Evolutionary conservation across 2,113 vertebrate genomes (phyloP).

Genomic region (Vombatus ursinus): DNA sequence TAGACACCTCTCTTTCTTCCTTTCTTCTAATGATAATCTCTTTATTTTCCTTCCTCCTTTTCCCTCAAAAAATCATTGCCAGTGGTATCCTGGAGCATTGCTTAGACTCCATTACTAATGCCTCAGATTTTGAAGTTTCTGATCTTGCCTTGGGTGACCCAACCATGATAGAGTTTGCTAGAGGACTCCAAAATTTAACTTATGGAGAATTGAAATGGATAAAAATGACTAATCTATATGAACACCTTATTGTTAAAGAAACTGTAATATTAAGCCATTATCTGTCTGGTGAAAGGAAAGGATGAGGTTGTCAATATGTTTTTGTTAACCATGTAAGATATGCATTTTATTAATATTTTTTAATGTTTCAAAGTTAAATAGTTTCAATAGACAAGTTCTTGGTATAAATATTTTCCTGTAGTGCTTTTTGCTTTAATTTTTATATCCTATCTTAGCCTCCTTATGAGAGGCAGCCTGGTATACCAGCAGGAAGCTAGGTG

Average conservation of each 20-base stretch:
- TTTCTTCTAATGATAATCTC: not conserved
- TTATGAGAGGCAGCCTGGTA: not conserved
- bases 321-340: conserved; percentile 34
- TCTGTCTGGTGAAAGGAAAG: not conserved
- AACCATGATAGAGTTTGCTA: conserved; percentile 5
- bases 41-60: not conserved
- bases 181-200: not conserved
- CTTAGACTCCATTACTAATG: not conserved
- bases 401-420: conserved; percentile 28
- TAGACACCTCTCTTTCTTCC: not conserved
- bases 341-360: conserved; percentile 31
- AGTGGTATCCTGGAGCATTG: not conserved
- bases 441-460: not conserved
- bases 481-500: not conserved
- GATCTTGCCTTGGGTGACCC: not conserved
- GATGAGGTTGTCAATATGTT: conserved; percentile 20
- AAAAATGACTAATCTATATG: not conserved
- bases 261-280: not conserved
- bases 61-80: not conserved
- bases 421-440: conserved; percentile 39
- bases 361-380: not conserved
- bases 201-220: not conserved
- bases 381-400: not conserved
- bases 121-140: not conserved
- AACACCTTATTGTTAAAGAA: not conserved